Conservation (phyloP, 1,140 invertebrate genomes). For the Pseudobourletiella spinata region DNA sequence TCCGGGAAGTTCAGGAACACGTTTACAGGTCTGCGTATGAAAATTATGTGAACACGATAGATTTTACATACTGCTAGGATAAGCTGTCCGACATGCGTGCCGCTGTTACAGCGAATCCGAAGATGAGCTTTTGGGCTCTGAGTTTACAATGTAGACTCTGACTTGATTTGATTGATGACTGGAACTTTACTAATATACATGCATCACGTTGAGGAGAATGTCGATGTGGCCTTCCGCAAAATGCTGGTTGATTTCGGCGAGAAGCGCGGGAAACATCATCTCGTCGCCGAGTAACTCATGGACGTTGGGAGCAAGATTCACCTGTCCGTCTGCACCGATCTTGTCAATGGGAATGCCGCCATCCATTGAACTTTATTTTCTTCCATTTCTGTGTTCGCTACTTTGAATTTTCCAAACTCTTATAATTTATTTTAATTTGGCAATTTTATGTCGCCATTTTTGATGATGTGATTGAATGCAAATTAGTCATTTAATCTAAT, state of each 20-base stretch:
- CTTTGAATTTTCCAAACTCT: not conserved
- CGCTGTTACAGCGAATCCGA: slow-evolving; percentile 95
- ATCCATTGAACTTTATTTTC: slow-evolving; percentile 69
- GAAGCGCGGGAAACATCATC: slow-evolving; percentile 37
- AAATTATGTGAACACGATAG: too few relatives aligned
- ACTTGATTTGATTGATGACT: slow-evolving; percentile 65
- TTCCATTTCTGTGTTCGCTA: slow-evolving; percentile 15
- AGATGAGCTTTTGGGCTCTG: too few relatives aligned
- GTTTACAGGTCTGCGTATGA: slow-evolving; percentile 37
- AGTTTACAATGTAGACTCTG: too few relatives aligned
- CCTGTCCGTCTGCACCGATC: slow-evolving; percentile 67
- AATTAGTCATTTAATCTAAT: too few relatives aligned
- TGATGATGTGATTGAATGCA: too few relatives aligned
- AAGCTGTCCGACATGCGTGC: slow-evolving; percentile 94
- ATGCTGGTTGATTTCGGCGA: slow-evolving; percentile 66
- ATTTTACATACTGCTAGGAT: slow-evolving; percentile 51
- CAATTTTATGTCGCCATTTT: too few relatives aligned
- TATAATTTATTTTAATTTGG: too few relatives aligned
- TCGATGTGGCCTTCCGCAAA: slow-evolving; percentile 83
- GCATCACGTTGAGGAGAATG: slow-evolving; percentile 88
- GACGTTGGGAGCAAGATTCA: slow-evolving; percentile 88
- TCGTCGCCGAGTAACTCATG: slow-evolving; percentile 74
- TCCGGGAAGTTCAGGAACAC: slow-evolving; percentile 66
- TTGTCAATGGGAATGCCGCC: slow-evolving; percentile 65
- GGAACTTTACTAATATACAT: slow-evolving; percentile 91